These are phyloP conservation scores for Melanophora roralis DNA, from an alignment of 2,888 invertebrate genomes.

Conservation along the genomic window DNA sequence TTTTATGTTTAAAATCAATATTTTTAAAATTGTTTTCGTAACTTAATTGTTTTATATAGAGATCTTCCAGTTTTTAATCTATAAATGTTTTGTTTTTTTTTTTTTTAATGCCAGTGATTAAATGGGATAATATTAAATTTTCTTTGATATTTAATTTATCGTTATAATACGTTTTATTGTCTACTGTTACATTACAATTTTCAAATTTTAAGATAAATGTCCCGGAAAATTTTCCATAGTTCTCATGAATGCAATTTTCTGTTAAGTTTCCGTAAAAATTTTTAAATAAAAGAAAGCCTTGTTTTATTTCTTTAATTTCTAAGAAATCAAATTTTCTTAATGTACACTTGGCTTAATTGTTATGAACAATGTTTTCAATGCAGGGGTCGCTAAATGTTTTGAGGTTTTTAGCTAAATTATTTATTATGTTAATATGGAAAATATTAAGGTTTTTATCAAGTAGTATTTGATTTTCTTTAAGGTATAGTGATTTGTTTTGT, in stretches of 20 bases:
- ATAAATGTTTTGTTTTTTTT: constrained; percentile 24
- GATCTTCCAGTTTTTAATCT: constrained; percentile 20
- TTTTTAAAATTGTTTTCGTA: constrained; percentile 22
- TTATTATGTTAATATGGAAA: neutral
- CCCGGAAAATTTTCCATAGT: neutral
- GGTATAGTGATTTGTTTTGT: neutral
- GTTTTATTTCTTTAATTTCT: constrained; percentile 6
- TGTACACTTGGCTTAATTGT: constrained; percentile 11
- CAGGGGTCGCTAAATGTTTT: neutral
- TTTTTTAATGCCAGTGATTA: constrained; percentile 22
- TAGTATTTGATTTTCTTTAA: neutral
- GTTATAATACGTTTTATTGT: constrained; percentile 24
- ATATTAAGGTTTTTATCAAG: neutral
- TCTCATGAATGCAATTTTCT: constrained; percentile 1
- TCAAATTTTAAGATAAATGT: constrained; percentile 33
- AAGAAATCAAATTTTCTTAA: constrained; percentile 6
- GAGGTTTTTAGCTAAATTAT: neutral
- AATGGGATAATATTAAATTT: constrained; percentile 12
- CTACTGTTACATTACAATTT: constrained; percentile 23
- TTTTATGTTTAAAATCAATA: constrained; percentile 6
- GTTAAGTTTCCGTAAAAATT: constrained; percentile 6
- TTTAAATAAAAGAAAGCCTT: constrained; percentile 17
- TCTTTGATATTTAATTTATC: constrained; percentile 17
- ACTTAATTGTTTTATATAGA: constrained; percentile 32
- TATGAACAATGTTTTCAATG: neutral